Conservation (phyloP, 2,113 vertebrate genomes). For the Pterocles orientalis region DNA sequence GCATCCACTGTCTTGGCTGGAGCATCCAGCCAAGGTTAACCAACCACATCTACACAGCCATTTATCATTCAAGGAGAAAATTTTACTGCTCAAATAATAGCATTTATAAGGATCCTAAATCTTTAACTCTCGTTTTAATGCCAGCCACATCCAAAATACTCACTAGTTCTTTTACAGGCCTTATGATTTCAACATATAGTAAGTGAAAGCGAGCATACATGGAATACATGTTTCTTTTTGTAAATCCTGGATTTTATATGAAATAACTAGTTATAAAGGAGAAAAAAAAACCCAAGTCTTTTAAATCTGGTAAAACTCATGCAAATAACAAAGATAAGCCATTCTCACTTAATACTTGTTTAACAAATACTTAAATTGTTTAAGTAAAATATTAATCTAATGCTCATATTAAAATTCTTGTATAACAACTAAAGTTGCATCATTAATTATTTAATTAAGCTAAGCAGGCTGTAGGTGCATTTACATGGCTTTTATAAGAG, state of each 20-base stretch:
- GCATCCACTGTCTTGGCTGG: too few relatives aligned
- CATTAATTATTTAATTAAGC: not conserved
- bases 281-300: not conserved
- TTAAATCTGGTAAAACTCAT: not conserved
- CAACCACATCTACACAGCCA: not conserved
- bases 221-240: not conserved
- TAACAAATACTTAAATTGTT: not conserved
- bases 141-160: not conserved
- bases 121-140: not conserved
- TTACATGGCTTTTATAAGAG: not conserved
- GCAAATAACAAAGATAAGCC: not conserved
- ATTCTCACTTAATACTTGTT: not conserved
- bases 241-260: not conserved
- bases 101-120: not conserved
- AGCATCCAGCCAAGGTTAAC: too few relatives aligned
- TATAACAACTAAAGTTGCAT: not conserved
- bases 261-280: not conserved
- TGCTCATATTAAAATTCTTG: not conserved
- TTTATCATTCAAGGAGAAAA: slow-evolving; percentile 9
- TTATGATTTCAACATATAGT: not conserved
- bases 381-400: not conserved
- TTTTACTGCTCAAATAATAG: not conserved
- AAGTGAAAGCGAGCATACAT: not conserved
- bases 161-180: not conserved
- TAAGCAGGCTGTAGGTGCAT: not conserved